These are phyloP conservation scores for Cynocephalus volans DNA, from an alignment of 2,113 vertebrate genomes.

Conservation along the genomic window DNA sequence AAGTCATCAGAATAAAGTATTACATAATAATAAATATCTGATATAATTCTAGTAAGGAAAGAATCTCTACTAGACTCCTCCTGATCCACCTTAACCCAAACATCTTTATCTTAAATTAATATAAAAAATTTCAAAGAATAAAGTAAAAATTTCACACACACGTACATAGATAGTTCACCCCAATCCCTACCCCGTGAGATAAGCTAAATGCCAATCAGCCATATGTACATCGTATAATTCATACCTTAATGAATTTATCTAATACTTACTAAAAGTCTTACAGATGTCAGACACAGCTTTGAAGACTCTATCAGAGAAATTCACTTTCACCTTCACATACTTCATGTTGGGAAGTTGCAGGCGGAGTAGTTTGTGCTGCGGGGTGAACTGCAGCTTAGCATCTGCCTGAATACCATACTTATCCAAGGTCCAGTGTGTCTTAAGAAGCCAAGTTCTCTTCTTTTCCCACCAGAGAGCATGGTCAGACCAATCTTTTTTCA, in stretches of 20 bases:
- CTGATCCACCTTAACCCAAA: not conserved
- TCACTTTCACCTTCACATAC: constrained; percentile 99
- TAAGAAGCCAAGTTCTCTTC: constrained; percentile 99
- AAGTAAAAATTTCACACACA: constrained; percentile 31
- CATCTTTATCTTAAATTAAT: constrained; percentile 36
- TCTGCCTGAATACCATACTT: constrained; percentile 99
- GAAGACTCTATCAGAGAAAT: constrained; percentile 99
- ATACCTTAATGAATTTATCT: not conserved
- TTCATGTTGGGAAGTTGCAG: constrained; percentile 99
- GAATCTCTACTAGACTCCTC: not conserved
- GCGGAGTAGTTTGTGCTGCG: constrained; percentile 98
- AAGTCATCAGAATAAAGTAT: constrained; percentile 44
- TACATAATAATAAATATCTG: constrained; percentile 38
- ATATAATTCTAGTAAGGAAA: constrained; percentile 1
- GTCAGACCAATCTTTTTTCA: constrained; percentile 99
- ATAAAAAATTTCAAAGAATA: constrained; percentile 42
- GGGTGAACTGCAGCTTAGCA: constrained; percentile 97
- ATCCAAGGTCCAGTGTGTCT: constrained; percentile 99
- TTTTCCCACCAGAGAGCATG: constrained; percentile 99
- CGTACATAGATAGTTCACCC: not conserved
- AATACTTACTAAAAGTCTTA: constrained; percentile 99
- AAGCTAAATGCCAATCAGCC: not conserved
- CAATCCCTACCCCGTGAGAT: not conserved
- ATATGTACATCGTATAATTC: not conserved
- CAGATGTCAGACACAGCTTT: constrained; percentile 99